Base-by-base conservation (phyloP, 1,140 invertebrate genomes). In the Drosophila santomea region DNA sequence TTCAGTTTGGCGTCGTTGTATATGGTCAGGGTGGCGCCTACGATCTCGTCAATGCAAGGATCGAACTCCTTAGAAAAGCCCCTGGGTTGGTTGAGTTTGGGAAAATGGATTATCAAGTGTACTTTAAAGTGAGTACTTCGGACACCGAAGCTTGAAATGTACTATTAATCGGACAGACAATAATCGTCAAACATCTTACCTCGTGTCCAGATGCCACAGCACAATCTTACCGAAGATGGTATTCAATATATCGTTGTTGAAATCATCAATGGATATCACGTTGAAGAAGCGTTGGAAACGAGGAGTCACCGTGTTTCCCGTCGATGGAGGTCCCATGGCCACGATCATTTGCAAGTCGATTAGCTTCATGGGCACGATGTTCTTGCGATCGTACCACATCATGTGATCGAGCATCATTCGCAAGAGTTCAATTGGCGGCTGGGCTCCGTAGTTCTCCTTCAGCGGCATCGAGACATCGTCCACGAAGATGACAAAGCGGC, bases 11-110 rank as follows among this genome's bases (percentile, higher is more conserved):
- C 97, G 80, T 96, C 93, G 90, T 98, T 97, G 92, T 99, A 99
- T 2, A 99, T 94, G 56, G 96, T 95, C 45, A 99, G 93, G 4
- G 98, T 99, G 0, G 96, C 97, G 23, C 93, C 90, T 1, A 99
- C 97, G 48, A 99, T 94, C 93, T 99, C 96, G 73, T 98, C 96
- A 50, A 98, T 97, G 79, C 96, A 97, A 0, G 97, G 96, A 94
- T 98, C 97, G 93, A 99, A 99, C 64, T 98, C 98, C 93, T 98
- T 98, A 44, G 97, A 96, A 93, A 99, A 99, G 43, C 98, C 98
- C 93, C 97, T 95, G 81, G 57, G 47, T 43, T 58, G 44, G 48
- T 32, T 60, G 17, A 17, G 39, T 23, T 3, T 15, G 15, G 28
- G 20, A 45, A 2, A 59, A 20, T 32, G 10, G 14, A 28, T 36